Evolutionary conservation across 2,888 invertebrate species (phyloP), one percentile per base, ranked within the genome.

Genomic region (Megalurothrips usitatus): DNA sequence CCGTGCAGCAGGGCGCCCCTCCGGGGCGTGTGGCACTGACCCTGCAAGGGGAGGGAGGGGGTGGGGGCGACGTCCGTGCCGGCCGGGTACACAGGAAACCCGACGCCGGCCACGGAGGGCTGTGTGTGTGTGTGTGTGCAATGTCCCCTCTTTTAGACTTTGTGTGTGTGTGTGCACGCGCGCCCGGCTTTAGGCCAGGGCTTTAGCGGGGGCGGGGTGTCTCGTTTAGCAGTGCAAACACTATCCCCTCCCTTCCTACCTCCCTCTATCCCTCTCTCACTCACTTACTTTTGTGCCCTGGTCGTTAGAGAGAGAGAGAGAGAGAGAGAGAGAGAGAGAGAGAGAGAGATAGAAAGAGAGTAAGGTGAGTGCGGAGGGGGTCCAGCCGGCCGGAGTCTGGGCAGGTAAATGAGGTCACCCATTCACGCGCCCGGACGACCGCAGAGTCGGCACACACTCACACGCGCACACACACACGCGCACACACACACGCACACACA

Each of bases 241-340:
- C 34, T 9, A 34, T 10, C 28, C 26, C 43, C 19, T 6, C 43
- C 3, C 78, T 11, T 23, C 43, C 78, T n/a, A n/a, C n/a, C n/a
- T n/a, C n/a, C n/a, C n/a, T n/a, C n/a, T n/a, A n/a, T n/a, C n/a
- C n/a, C 78, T 19, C 78, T 78, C 78, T 28, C 28, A 23, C 28
- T 10, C 78, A 3, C 78, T 43, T 12, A 26, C 78, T 78, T 78
- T 43, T 43, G 43, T 17, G 17, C 23, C 49, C 28, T 12, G 80
- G 75, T 6, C 19, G 48, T 28, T 9, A 52, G 80, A 17, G 58
- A 80, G 80, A 9, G 58, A 58, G 80, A 23, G 58, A 17, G 80
- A 26, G 58, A 26, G 12, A 63, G 58, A 49, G 80, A 52, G 80
- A 17, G 58, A 80, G 80, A 9, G 58, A 58, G 80, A 23, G 58